Base-by-base conservation (phyloP, 2,113 vertebrate genomes). In the Collichthys lucidus region DNA sequence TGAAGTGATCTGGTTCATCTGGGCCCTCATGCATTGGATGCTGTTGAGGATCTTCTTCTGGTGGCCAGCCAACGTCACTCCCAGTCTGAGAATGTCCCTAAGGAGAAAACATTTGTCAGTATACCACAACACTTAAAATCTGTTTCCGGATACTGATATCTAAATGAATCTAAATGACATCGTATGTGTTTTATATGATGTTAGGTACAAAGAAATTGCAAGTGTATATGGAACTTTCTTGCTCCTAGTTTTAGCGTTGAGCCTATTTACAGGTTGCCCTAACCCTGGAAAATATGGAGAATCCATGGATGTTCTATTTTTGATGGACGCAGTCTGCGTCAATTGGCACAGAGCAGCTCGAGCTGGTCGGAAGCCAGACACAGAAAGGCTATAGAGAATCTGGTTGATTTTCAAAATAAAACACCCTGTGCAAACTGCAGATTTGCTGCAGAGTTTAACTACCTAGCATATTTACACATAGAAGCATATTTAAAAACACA, bases 31-130 rank as follows among this genome's bases (percentile, higher is more conserved):
- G 94, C 97, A 96, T 95, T 99, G 98, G 91, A 99, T 96, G 78
- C 98, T 99, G 95, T 99, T 99, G 79, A 98, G 95, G 77, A 99
- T 99, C 92, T 99, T 99, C 94, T 99, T 99, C 95, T 99, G 98
- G 93, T 99, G 98, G 64, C 98, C 98, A 1, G 97, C 98, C 87
- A 99, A 89, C n/a, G 94, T 98, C 84, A 99, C 98, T 53, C 97
- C 97, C 0, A 98, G 95, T 93, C 95, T 94, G 47, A 97, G 94
- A 92, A 99, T 98, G 93, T 99, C 98, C 93, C 98, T 99, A 80
- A 68, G 92, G 80, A 92, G 50, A 92, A 76, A 77, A 0, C 3
- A 42, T 10, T 1, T 0, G 59, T 81, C 40, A 64, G 10, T 26
- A 26, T 9, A 68, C 3, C 19, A 16, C 0, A 16, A 4, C 2